These are phyloP conservation scores for Caenorhabditis doughertyi DNA, from an alignment of 2,888 invertebrate species.

Conservation along the genomic window DNA sequence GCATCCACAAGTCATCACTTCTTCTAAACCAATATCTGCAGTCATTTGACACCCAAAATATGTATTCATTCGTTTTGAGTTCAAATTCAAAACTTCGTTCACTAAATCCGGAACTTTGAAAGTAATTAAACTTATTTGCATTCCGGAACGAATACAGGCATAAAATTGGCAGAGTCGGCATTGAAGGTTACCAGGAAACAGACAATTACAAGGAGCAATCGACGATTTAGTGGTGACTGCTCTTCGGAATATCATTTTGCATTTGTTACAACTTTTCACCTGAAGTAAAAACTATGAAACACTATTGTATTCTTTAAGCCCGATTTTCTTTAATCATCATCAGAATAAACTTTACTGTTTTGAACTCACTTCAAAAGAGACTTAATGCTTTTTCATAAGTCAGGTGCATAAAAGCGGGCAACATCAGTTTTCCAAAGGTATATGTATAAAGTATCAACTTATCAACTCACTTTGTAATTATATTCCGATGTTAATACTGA, in stretches of 20 bases:
- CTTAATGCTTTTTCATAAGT: too few relatives aligned
- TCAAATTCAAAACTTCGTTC: neutral
- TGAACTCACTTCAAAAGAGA: too few relatives aligned
- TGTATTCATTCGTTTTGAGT: neutral
- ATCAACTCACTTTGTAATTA: slow-evolving; percentile 13
- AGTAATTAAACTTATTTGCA: slow-evolving; percentile 8
- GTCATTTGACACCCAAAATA: slow-evolving; percentile 1
- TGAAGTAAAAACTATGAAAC: neutral
- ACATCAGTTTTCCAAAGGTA: too few relatives aligned
- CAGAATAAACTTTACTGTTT: too few relatives aligned
- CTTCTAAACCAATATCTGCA: slow-evolving; percentile 12
- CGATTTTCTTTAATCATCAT: neutral
- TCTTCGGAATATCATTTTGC: slow-evolving; percentile 28
- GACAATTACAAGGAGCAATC: neutral
- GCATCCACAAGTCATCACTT: neutral
- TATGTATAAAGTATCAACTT: too few relatives aligned
- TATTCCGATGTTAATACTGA: neutral
- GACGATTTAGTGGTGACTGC: neutral
- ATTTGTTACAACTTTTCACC: slow-evolving; percentile 14
- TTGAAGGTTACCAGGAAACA: too few relatives aligned
- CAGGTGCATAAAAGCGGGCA: too few relatives aligned
- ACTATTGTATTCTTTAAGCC: neutral
- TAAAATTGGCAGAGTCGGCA: slow-evolving; percentile 2
- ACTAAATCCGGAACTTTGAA: neutral
- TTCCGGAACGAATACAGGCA: slow-evolving; percentile 1